phyloP scores from a whole-genome alignment of 1,140 invertebrate genomes.

The Lycorma delicatula region DNA sequence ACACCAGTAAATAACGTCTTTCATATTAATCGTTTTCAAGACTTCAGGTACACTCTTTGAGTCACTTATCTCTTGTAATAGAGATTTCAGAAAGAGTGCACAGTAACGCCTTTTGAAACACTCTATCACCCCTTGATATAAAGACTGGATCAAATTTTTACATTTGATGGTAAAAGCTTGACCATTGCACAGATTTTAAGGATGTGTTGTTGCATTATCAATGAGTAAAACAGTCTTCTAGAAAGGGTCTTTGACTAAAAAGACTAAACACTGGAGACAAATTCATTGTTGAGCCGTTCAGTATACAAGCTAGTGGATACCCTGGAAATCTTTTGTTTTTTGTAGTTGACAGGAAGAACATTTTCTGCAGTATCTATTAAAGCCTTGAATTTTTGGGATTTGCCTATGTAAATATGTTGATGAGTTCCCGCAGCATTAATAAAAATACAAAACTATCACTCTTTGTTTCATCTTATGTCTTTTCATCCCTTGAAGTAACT shows the following conservation, averaged over 20 bases:
- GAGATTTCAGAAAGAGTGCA: conserved; percentile 2
- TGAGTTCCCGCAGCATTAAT: conserved; percentile 26
- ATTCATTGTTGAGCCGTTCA: conserved; percentile 30
- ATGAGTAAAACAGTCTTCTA: conserved; percentile 28
- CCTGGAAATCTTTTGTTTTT: conserved; percentile 27
- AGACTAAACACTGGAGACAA: conserved; percentile 28
- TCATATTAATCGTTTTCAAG: too few species aligned
- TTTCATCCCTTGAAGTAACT: conserved; percentile 8
- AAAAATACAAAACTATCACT: conserved; percentile 18
- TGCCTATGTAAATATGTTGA: conserved; percentile 24
- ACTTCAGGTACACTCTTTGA: too few species aligned
- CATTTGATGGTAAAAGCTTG: conserved; percentile 39
- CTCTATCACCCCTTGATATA: conserved; percentile 33
- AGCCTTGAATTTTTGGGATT: conserved; percentile 26
- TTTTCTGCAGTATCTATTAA: conserved; percentile 23
- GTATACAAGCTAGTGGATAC: conserved; percentile 28
- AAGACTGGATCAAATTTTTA: conserved; percentile 39
- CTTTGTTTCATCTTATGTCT: conserved; percentile 22
- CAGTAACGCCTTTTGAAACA: conserved; percentile 27
- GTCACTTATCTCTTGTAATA: conserved; percentile 12
- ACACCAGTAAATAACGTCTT: too few species aligned
- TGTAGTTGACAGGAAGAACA: conserved; percentile 24
- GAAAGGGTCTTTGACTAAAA: conserved; percentile 25
- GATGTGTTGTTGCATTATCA: conserved; percentile 32
- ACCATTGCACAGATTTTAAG: conserved; percentile 22